Evolutionary conservation across 1,140 invertebrate genomes (phyloP).

Genomic region (Hylaeus anthracinus): DNA sequence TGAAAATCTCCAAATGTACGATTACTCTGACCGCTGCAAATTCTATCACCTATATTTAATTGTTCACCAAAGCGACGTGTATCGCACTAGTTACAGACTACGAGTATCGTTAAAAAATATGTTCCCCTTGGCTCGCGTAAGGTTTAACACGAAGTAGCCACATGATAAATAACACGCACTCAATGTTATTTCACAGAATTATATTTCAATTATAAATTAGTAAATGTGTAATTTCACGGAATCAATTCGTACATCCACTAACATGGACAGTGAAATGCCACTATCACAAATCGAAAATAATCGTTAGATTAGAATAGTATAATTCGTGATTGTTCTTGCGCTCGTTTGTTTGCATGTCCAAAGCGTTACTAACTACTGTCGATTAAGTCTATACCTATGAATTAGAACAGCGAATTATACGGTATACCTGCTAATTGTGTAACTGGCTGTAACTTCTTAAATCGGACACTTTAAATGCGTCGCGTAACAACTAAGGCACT

Average conservation of each 20-base stretch:
- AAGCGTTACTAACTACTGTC: neutral
- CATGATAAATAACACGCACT: slow-evolving; percentile 7
- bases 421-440: neutral
- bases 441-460: neutral
- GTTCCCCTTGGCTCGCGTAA: neutral
- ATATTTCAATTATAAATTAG: slow-evolving; percentile 13
- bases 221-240: neutral
- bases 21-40: neutral
- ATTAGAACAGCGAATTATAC: neutral
- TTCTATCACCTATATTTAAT: slow-evolving; percentile 4
- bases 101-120: neutral
- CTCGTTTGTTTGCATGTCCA: neutral
- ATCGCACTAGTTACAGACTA: slow-evolving; percentile 19
- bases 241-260: neutral
- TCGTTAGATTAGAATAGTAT: neutral
- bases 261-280: neutral
- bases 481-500: slow-evolving; percentile 49
- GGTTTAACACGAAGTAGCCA: neutral
- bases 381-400: neutral
- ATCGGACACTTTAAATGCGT: slow-evolving; percentile 21
- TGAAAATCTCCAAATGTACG: neutral
- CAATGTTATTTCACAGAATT: neutral
- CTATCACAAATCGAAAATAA: slow-evolving; percentile 32
- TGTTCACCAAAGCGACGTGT: neutral
- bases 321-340: slow-evolving; percentile 10